Percentiles rank a stretch among this genome's conserved stretches.
These are phyloP conservation scores for Petaurus breviceps DNA, from an alignment of 2,113 vertebrate species.

Conservation along the genomic window DNA sequence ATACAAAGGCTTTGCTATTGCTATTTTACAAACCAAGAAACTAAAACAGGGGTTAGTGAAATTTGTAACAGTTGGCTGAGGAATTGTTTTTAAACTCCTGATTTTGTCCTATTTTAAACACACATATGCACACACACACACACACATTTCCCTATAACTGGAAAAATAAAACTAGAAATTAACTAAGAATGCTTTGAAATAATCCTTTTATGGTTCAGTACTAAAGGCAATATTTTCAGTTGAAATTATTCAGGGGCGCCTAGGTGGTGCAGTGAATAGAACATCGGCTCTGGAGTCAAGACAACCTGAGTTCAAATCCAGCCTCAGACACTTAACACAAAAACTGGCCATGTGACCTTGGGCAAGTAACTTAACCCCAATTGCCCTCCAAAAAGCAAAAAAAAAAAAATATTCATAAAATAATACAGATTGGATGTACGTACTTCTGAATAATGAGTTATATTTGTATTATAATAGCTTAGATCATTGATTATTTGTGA, in stretches of 20 bases:
- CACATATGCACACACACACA: background rate
- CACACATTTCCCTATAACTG: background rate
- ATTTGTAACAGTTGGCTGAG: background rate
- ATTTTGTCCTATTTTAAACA: background rate
- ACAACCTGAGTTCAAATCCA: too few relatives aligned
- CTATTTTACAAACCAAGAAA: background rate
- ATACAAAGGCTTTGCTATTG: background rate
- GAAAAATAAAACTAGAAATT: background rate
- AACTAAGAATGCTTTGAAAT: background rate
- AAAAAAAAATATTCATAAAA: too few relatives aligned
- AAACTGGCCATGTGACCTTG: too few relatives aligned
- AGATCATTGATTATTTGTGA: slow-evolving; percentile 9
- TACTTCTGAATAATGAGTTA: background rate
- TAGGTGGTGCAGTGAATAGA: too few relatives aligned
- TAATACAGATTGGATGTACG: background rate
- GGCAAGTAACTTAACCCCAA: too few relatives aligned
- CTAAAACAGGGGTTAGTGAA: background rate
- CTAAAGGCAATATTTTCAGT: background rate
- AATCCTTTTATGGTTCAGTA: slow-evolving; percentile 24
- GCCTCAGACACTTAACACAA: too few relatives aligned
- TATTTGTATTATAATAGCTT: background rate
- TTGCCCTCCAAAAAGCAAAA: too few relatives aligned
- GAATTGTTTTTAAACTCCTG: background rate
- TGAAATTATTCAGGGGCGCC: too few relatives aligned
- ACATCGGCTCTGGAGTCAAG: too few relatives aligned